These are phyloP conservation scores for Boleophthalmus pectinirostris DNA, from an alignment of 2,113 vertebrate genomes.

Conservation along the genomic window DNA sequence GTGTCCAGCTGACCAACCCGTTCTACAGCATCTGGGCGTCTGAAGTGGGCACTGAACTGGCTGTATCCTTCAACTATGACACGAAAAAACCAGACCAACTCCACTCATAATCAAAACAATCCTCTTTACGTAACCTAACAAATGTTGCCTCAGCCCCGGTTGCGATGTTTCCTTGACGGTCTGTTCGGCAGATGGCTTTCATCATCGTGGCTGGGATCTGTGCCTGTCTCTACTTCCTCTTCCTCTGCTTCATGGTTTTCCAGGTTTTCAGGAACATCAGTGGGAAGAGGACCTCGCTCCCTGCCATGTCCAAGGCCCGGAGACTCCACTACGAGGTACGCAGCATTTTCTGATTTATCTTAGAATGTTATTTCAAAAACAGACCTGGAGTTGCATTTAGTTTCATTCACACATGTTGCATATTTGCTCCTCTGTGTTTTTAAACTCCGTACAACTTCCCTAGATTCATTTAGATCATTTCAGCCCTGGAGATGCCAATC, in stretches of 20 bases:
- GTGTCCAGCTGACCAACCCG: slow-evolving; percentile 95
- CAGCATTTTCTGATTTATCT: no score
- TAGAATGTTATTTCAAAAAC: no score
- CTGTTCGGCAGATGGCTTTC: slow-evolving; percentile 89
- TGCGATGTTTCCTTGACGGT: slow-evolving; percentile 57
- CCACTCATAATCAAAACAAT: not conserved
- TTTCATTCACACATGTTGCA: no score
- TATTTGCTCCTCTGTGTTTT: no score
- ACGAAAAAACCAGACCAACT: not conserved
- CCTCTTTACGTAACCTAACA: not conserved
- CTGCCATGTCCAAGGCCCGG: slow-evolving; percentile 93
- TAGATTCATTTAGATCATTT: no score
- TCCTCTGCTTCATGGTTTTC: slow-evolving; percentile 98
- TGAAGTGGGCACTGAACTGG: slow-evolving; percentile 90
- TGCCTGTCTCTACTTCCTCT: slow-evolving; percentile 96
- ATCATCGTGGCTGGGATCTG: slow-evolving; percentile 97
- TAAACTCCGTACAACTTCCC: no score
- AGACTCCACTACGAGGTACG: slow-evolving; percentile 91
- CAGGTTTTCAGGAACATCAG: slow-evolving; percentile 98
- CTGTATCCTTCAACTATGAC: slow-evolving; percentile 85
- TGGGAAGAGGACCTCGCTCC: slow-evolving; percentile 89
- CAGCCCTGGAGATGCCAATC: no score
- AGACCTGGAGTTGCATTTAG: no score
- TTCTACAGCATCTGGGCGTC: slow-evolving; percentile 99
- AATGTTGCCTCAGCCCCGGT: not conserved